Percentiles rank a stretch among this genome's conserved stretches.
phyloP scores from a whole-genome alignment of 2,797 vertebrate species.

The Enteromius argenteus region DNA sequence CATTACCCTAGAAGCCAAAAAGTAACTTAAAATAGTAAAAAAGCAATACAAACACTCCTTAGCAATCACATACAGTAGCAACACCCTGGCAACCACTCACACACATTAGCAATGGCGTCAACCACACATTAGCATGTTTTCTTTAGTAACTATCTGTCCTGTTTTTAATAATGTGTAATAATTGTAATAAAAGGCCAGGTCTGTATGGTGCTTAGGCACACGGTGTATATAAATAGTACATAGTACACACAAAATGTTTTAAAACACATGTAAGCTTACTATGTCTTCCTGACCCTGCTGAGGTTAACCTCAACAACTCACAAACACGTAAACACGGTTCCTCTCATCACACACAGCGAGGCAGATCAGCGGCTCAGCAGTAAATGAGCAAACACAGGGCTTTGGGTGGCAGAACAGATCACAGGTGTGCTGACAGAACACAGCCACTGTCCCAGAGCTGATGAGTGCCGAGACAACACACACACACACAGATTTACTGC shows the following conservation, averaged over 20 bases:
- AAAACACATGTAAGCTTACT: not conserved
- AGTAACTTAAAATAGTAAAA: not conserved
- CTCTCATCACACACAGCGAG: constrained; percentile 3
- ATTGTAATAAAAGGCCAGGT: not conserved
- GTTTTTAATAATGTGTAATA: not conserved
- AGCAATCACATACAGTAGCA: not conserved
- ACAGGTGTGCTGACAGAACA: constrained; percentile 55
- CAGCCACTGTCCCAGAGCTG: constrained; percentile 40
- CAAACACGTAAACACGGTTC: constrained; percentile 23
- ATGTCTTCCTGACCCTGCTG: not conserved
- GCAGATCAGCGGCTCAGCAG: constrained; percentile 39
- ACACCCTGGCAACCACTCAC: not conserved
- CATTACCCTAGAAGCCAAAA: not conserved
- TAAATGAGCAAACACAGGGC: constrained; percentile 42
- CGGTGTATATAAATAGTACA: not conserved
- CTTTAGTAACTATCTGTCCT: not conserved
- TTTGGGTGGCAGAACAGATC: constrained; percentile 30
- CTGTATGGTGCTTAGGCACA: not conserved
- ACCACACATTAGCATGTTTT: not conserved
- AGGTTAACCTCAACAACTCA: constrained; percentile 39
- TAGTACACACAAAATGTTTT: not conserved
- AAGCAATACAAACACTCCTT: not conserved
- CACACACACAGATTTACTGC: not conserved
- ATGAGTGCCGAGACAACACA: constrained; percentile 10
- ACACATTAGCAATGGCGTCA: not conserved